Conservation (phyloP, 2,113 vertebrate genomes). For the Phaethon lepturus region DNA sequence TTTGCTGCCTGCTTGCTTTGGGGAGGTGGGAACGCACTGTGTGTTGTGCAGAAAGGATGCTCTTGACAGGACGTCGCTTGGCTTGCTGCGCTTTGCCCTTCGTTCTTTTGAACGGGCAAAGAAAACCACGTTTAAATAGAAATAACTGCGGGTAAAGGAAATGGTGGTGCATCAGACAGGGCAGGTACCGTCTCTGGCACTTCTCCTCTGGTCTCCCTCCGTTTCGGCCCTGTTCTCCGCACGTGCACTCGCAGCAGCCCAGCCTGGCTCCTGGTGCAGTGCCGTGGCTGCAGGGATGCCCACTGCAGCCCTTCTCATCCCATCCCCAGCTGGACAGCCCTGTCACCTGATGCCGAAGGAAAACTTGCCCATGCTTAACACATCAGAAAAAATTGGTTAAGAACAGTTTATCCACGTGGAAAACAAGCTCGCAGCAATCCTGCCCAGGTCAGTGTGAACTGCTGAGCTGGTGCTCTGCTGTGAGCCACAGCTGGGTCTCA, state of each 20-base stretch:
- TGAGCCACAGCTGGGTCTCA: not conserved
- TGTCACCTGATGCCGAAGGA: not conserved
- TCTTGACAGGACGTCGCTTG: no score
- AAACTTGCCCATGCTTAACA: not conserved
- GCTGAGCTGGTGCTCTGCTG: not conserved
- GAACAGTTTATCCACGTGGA: not conserved
- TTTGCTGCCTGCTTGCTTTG: not conserved
- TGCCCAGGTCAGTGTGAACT: not conserved
- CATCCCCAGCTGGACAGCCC: no score
- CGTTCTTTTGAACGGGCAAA: not conserved
- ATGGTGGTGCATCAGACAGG: fast-evolving
- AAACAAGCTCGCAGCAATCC: not conserved
- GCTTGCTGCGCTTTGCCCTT: not conserved
- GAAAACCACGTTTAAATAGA: fast-evolving
- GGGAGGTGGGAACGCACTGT: fast-evolving
- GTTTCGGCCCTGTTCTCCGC: not conserved
- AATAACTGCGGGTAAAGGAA: not conserved
- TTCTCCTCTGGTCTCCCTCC: not conserved
- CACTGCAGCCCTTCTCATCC: not conserved
- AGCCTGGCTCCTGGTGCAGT: not conserved
- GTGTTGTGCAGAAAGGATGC: not conserved
- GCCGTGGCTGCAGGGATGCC: not conserved
- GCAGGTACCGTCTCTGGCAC: no score
- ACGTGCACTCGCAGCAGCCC: not conserved
- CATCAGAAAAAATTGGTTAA: not conserved